Evolutionary conservation across 2,888 invertebrate species (phyloP).

Genomic region (Euproctis similis): DNA sequence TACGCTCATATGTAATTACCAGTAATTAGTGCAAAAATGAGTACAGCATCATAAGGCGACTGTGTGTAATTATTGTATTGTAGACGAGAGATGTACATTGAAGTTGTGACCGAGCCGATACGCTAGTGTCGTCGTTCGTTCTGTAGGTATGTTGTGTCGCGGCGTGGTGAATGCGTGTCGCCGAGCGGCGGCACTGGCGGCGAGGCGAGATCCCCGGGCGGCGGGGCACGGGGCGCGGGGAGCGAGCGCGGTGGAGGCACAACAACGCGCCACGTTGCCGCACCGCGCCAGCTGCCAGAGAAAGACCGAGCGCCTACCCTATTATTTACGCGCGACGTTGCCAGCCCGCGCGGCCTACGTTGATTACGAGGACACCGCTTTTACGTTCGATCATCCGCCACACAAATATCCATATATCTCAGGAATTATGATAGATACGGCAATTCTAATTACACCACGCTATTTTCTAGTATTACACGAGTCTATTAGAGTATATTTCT

Average conservation of each 20-base stretch:
- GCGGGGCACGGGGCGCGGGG: conserved; percentile 19
- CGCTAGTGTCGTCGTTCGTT: conserved; percentile 39
- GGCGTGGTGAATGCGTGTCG: conserved; percentile 50
- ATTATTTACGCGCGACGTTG: conserved; percentile 76
- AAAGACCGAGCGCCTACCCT: conserved; percentile 74
- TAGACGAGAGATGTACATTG: conserved; percentile 33
- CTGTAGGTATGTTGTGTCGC: conserved; percentile 51
- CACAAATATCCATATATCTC: conserved; percentile 41
- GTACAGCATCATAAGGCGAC: not conserved
- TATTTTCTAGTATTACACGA: conserved; percentile 13
- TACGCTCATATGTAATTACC: no score
- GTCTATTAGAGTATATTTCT: conserved; percentile 9
- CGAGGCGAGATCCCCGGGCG: conserved; percentile 38
- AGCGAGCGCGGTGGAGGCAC: conserved; percentile 14
- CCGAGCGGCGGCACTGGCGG: conserved; percentile 42
- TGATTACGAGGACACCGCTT: conserved; percentile 76
- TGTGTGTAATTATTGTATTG: conserved; percentile 12
- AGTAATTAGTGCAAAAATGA: no score
- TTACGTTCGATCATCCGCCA: conserved; percentile 70
- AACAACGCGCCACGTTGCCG: conserved; percentile 63
- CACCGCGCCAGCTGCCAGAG: conserved; percentile 73
- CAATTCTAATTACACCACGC: conserved; percentile 19
- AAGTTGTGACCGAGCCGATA: conserved; percentile 43
- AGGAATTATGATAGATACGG: conserved; percentile 25
- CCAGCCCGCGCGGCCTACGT: conserved; percentile 69